Conservation (phyloP, 2,888 invertebrate species). For the Drosophila gaucha region DNA sequence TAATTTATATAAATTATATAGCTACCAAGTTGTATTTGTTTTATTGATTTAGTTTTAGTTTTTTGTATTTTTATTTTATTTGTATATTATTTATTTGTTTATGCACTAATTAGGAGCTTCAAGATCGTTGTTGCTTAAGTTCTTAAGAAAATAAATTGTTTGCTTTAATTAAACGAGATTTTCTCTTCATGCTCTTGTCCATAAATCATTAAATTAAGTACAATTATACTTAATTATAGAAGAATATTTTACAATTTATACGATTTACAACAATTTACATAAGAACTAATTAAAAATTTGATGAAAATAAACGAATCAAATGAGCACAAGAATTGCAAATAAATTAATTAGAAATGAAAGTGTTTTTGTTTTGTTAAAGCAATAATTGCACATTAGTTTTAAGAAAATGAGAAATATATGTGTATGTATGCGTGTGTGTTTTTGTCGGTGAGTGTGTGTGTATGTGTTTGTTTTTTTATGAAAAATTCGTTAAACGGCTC, state of each 20-base stretch:
- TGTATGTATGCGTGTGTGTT: constrained; percentile 3
- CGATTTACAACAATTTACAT: constrained; percentile 75
- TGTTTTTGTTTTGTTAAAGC: constrained; percentile 52
- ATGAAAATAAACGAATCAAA: constrained; percentile 36
- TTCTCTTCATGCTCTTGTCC: constrained; percentile 31
- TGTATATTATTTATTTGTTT: constrained; percentile 58
- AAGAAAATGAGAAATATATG: constrained; percentile 21
- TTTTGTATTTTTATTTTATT: constrained; percentile 18
- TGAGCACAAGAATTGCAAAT: constrained; percentile 55
- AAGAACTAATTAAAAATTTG: constrained; percentile 57
- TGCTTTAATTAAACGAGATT: constrained; percentile 69
- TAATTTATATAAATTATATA: constrained; percentile 67
- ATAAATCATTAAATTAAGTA: constrained; percentile 73
- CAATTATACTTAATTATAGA: constrained; percentile 75
- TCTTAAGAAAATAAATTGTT: constrained; percentile 68
- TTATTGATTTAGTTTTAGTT: constrained; percentile 28
- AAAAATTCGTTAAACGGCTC: constrained; percentile 67
- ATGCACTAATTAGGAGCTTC: constrained; percentile 80
- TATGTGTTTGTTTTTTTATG: constrained; percentile 22
- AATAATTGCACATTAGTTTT: constrained; percentile 76
- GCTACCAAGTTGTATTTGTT: constrained; percentile 72
- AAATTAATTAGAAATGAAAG: constrained; percentile 59
- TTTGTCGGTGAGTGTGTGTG: neutral
- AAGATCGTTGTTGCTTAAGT: constrained; percentile 79
- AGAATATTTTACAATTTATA: constrained; percentile 74